Evolutionary conservation across 2,113 vertebrate genomes (phyloP), one percentile per base, ranked within the genome.

Genomic region (Lagenorhynchus albirostris): DNA sequence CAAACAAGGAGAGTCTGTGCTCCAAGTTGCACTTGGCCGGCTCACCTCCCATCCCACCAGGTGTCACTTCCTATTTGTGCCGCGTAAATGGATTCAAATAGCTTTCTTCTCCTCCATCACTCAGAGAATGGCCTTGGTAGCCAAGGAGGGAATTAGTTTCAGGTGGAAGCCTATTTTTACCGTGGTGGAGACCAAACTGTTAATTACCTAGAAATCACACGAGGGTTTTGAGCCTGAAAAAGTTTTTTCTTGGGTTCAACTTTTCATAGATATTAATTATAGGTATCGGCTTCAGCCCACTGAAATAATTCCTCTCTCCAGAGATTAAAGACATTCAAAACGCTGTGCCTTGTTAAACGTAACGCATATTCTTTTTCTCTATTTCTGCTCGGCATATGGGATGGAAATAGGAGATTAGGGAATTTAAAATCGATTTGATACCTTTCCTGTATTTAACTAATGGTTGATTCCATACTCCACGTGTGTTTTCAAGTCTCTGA

Each of bases 251-350:
- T 44, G 58, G 53, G 38, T 79, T 91, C 87, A 92, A 74, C 83
- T 95, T 94, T 92, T n/a, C 33, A 4, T n/a, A 84, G 97, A 92
- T 96, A 85, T 90, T 95, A 96, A 97, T 97, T 87, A 84, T 89
- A 96, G 96, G 89, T 84, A 84, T 5, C 3, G 5, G 74, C 63
- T 36, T 50, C n/a, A 18, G 50, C 76, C 58, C 53, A 3, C 74
- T 41, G 91, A 67, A 82, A 73, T 71, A 77, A 47, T 41, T 89
- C 87, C 47, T 55, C 38, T 73, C 79, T 36, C 63, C 7, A 20
- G 95, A 84, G 86, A 74, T 26, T 29, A 44, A 73, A 94, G 82
- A 50, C 94, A 41, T 63, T 53, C 41, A 4, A 68, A 67, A 70
- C 0, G 20, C 25, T 3, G 2, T 17, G 68, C 31, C 90, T 68